Base-by-base conservation (phyloP, 2,113 vertebrate species). In the Nannospalax galili region DNA sequence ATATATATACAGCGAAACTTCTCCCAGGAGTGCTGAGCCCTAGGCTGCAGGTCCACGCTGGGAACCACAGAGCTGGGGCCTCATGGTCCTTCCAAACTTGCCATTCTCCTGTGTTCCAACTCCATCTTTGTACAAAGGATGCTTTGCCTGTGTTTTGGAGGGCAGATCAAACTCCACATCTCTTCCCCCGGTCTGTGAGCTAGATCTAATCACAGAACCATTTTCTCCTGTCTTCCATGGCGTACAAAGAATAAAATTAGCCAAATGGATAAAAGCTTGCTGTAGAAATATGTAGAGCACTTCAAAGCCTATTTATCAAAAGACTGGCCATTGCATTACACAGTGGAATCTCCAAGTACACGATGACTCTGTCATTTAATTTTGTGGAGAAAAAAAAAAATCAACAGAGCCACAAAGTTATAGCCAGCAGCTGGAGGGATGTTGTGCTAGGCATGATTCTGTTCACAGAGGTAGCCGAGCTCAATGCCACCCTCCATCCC, bases 151-250 rank as follows among this genome's bases (percentile, higher is more conserved):
- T 14, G 52, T 37, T 67, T 37, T 88, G 24, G 40, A 81, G 14
- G 16, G n/a, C 2, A 2, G 35, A 92, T 81, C 92, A 69, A 22
- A 70, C 60, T 62, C 60, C 42, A 67, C 73, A 92, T 73, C 40
- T 89, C 87, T 11, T 52, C 10, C 37, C 60, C 56, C 12, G 35
- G 80, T 67, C 87, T 85, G 87, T 56, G 80, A 93, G 84, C 80
- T 64, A 97, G 96, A 97, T 97, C 90, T 96, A 97, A 97, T 97
- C 97, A 96, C 73, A 79, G 90, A 84, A 60, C 95, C 97, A 96
- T 97, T 96, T 97, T 7, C 78, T 64, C 64, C 30, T 73, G 40
- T 94, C 94, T 94, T 94, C 69, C 40, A 58, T 82, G 95, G 64
- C 78, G 94, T 78, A 88, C 67, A 79, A 95, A 96, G 95, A 96